Base-by-base conservation (phyloP, 2,113 vertebrate species). In the Pituophis catenifer region DNA sequence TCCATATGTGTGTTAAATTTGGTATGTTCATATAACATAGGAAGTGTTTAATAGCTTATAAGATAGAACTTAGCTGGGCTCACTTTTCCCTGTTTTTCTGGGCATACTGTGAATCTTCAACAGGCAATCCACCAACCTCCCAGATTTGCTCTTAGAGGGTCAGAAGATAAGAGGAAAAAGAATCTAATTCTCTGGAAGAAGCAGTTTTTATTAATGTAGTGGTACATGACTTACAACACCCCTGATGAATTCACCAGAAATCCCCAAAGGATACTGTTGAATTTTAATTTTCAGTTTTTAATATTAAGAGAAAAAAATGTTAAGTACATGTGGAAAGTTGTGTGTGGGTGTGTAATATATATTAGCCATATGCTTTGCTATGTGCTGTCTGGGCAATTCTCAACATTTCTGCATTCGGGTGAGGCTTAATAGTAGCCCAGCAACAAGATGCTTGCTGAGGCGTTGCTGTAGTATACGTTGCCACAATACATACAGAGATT, bases 401-500 rank as follows among this genome's bases (percentile, higher is more conserved):
- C 33, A 92, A 48, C 15, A 44, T 91, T 11, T 53, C 86, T 70
- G 54, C 54, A 26, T 38, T 93, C 2, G 55, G 55, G 33, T 23
- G 85, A 50, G 17, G 24, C 24, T 54, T 91, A 89, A 48, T 24
- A 59, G 81, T 90, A 86, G 19, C 57, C 38, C 57, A 75, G 58
- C 59, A 87, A 91, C 33, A 29, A 55, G 85, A 90, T 93, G 92
- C 58, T 92, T 89, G 52, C 48, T 87, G 55, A 86, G n/a, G 48
- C 19, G 89, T 93, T 91, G 89, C 85, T 62, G 53, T 90, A 50
- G 85, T 19, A 15, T 33, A 26, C 17, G 85, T 65, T 88, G 58
- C 85, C 85, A 91, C 33, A 54, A 57, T 89, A 89, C 86, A 70
- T 62, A 13, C n/a, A 53, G 59, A 44, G 19, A 75, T 75, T 89